phyloP scores from a whole-genome alignment of 2,888 invertebrate genomes.

The Clistopyga incitator region DNA sequence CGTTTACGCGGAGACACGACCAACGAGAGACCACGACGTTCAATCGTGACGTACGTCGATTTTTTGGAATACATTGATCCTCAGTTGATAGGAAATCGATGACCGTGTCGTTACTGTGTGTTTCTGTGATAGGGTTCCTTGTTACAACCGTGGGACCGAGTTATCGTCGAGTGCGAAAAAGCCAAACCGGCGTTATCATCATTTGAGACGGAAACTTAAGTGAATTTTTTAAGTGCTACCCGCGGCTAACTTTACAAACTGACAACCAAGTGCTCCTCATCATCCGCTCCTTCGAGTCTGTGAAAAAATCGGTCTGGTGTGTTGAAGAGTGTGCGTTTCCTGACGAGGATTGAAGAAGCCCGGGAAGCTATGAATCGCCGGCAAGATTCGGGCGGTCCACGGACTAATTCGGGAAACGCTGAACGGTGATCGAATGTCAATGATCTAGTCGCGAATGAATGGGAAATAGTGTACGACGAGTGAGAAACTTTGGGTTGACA shows the following conservation, averaged over 20 bases:
- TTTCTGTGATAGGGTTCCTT: slow-evolving; percentile 1
- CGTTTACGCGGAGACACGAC: neutral
- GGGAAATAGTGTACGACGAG: neutral
- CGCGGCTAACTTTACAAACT: slow-evolving; percentile 38
- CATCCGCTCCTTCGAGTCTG: neutral
- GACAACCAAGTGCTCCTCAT: slow-evolving; percentile 17
- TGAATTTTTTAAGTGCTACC: slow-evolving; percentile 40
- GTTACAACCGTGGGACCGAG: neutral
- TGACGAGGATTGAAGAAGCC: neutral
- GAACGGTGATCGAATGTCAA: slow-evolving; percentile 16
- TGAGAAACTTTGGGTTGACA: slow-evolving; percentile 10
- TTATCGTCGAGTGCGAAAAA: slow-evolving; percentile 9
- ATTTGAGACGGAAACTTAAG: slow-evolving; percentile 1
- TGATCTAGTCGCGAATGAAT: slow-evolving; percentile 1
- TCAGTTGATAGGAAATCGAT: neutral
- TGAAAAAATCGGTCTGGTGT: slow-evolving; percentile 10
- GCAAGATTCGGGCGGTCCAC: slow-evolving; percentile 1
- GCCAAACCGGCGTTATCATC: slow-evolving; percentile 1
- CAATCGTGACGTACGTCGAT: slow-evolving; percentile 3
- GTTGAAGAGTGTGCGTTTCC: neutral
- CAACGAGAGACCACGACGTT: neutral
- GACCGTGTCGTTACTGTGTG: neutral
- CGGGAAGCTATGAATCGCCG: slow-evolving; percentile 1
- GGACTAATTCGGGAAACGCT: slow-evolving; percentile 5
- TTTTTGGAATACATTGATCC: neutral